Percentiles rank a stretch among this genome's conserved stretches.
Conservation (phyloP, 2,113 vertebrate species). For the Phalacrocorax carbo region DNA sequence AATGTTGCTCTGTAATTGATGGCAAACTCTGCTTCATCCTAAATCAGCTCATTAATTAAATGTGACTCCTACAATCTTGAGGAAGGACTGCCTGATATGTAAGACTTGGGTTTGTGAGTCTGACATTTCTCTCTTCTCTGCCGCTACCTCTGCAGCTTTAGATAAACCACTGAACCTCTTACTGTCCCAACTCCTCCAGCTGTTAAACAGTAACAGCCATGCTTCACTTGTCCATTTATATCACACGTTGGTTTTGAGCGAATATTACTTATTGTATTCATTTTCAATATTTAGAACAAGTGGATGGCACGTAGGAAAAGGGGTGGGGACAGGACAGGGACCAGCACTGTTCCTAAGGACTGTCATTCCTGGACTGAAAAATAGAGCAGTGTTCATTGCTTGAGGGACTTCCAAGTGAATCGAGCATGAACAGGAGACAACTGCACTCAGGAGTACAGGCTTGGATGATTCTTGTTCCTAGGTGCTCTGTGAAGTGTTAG, state of each 20-base stretch:
- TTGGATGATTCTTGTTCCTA: neutral
- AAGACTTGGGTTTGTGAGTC: neutral
- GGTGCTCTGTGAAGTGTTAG: neutral
- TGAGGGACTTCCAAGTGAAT: neutral
- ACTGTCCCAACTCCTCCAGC: neutral
- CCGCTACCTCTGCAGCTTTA: neutral
- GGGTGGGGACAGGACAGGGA: neutral
- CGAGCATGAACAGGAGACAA: neutral
- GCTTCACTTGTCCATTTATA: neutral
- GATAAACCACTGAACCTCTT: neutral
- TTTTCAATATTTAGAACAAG: neutral
- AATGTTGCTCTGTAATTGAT: slow-evolving; percentile 12
- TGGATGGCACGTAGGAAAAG: neutral
- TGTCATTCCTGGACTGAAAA: neutral
- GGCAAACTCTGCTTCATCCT: neutral
- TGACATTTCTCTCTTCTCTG: neutral
- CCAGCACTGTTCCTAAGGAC: accelerated
- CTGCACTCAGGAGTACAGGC: neutral
- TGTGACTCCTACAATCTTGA: neutral
- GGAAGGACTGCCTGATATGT: neutral
- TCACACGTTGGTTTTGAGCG: neutral
- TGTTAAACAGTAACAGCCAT: neutral
- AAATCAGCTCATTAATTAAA: slow-evolving; percentile 13
- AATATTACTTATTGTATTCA: neutral
- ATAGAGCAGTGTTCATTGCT: neutral